Evolutionary conservation across 1,140 invertebrate species (phyloP), one percentile per base, ranked within the genome.

Genomic region (Bombus turneri): DNA sequence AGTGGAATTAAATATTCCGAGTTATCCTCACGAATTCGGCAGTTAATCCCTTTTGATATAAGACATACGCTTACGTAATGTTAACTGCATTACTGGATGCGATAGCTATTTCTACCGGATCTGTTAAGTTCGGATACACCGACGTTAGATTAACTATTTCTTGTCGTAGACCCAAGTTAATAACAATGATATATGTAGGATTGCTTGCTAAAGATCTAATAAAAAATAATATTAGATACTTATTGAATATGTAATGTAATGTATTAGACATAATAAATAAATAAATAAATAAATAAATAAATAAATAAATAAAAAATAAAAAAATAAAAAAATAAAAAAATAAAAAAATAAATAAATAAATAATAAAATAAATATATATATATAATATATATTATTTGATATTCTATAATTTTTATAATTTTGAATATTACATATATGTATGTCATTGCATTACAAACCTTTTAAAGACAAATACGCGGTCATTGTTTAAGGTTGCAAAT

Each of bases 21-120:
- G 2, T 78, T 64, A n/a, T 62, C 15, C 43, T 25, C 4, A 1
- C 5, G 59, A 43, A 78, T 41, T 41, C 15, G 2, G 12, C 6
- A 31, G 12, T 3, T 3, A 13, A 78, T 72, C 13, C 22, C 8
- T 18, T 39, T 22, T 66, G 2, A 41, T 6, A 78, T 31, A 68
- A 34, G 22, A 25, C 2, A 64, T 41, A n/a, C 3, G 37, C 87
- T 90, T 75, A 93, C 92, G 69, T 85, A 47, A 83, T 31, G 28
- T 75, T 41, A 81, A 88, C 71, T 47, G 88, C 86, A 71, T 91
- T 90, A 74, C 85, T 91, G 8, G 92, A 91, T 13, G 93, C 92
- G 28, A 96, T 90, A 68, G 96, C 89, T 3, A 96, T 94, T 62
- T 95, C 91, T 25, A 96, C 77, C 80, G 95, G 86, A 39, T 95